These are phyloP conservation scores for Heliconius hortense DNA, from an alignment of 2,888 invertebrate genomes.

Conservation along the genomic window DNA sequence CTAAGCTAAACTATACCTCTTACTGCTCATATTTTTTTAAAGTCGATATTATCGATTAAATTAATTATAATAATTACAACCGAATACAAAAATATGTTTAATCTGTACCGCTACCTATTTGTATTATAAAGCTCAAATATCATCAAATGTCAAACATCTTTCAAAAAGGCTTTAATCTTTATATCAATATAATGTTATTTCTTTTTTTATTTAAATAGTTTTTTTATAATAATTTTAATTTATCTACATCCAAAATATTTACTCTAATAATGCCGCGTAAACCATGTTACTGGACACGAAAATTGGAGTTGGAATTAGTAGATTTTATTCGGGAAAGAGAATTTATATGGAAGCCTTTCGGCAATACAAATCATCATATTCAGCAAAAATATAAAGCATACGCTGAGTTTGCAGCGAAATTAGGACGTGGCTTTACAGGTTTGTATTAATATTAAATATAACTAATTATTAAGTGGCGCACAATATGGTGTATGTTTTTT, in stretches of 20 bases:
- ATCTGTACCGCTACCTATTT: not conserved
- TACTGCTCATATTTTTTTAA: not conserved
- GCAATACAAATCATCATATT: conserved; percentile 74
- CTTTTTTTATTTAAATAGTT: not conserved
- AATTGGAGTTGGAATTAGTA: conserved; percentile 71
- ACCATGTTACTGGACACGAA: conserved; percentile 71
- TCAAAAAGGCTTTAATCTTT: no score
- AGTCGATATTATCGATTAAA: not conserved
- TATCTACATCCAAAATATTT: not conserved
- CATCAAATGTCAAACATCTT: not conserved
- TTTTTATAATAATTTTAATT: not conserved
- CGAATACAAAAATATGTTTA: not conserved
- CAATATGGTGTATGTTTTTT: no score
- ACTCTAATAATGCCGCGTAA: conserved; percentile 61
- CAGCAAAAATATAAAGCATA: conserved; percentile 75
- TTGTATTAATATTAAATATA: not conserved
- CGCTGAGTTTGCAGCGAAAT: conserved; percentile 69
- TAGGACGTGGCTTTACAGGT: conserved; percentile 74
- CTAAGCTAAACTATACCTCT: no score
- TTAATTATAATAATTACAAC: not conserved
- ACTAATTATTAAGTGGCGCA: not conserved
- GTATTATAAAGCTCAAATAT: not conserved
- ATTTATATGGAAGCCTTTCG: conserved; percentile 68
- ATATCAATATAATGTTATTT: not conserved
- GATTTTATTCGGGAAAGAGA: conserved; percentile 65